phyloP scores from a whole-genome alignment of 2,797 vertebrate genomes.

The Percopsis omiscomaycus region DNA sequence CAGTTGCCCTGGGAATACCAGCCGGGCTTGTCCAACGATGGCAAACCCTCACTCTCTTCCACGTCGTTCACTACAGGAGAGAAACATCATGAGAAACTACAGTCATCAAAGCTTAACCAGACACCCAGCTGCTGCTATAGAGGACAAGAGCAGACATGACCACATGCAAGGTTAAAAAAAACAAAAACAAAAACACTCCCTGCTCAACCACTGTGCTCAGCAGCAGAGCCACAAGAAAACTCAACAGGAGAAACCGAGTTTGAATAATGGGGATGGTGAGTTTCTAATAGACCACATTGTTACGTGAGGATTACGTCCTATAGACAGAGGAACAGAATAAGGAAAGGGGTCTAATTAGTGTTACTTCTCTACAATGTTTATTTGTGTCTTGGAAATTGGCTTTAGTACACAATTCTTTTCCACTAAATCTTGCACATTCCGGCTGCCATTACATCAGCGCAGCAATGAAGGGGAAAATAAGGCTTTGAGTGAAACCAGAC shows the following conservation, averaged over 20 bases:
- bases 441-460: slow-evolving; percentile 24
- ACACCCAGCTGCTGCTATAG: slow-evolving; percentile 8
- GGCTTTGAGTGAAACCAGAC: slow-evolving; percentile 25
- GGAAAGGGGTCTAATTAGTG: background rate
- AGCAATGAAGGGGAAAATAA: slow-evolving; percentile 13
- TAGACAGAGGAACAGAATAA: background rate
- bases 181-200: background rate
- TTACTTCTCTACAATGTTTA: slow-evolving; percentile 1
- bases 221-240: slow-evolving; percentile 14
- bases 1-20: slow-evolving; percentile 98
- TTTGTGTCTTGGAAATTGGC: background rate
- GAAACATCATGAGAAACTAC: slow-evolving; percentile 21
- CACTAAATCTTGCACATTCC: background rate
- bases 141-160: slow-evolving; percentile 15
- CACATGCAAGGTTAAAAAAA: background rate
- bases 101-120: slow-evolving; percentile 12
- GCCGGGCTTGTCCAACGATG: slow-evolving; percentile 87
- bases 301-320: background rate
- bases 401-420: background rate
- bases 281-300: slow-evolving; percentile 1
- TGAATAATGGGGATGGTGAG: background rate
- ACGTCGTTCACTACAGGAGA: slow-evolving; percentile 84
- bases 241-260: background rate
- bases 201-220: slow-evolving; percentile 18
- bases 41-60: slow-evolving; percentile 83